A percentile compares a stretch with the other conserved stretches of the same genome.
Conservation (phyloP, 2,797 vertebrate species). For the Melanotaenia pygmaea region DNA sequence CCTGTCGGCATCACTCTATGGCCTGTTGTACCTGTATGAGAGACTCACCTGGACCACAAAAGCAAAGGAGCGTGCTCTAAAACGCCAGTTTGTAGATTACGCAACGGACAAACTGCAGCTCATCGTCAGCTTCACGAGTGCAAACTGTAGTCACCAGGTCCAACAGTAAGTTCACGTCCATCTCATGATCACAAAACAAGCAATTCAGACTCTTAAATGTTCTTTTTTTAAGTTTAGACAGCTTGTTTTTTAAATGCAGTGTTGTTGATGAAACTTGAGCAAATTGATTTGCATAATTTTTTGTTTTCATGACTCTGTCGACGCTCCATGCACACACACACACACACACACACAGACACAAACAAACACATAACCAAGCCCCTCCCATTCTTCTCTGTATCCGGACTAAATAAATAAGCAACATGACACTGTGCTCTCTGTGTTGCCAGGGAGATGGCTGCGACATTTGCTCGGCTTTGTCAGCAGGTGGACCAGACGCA, state of each 20-base stretch:
- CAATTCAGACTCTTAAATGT: background rate
- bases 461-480: conserved; percentile 83
- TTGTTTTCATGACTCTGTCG: background rate
- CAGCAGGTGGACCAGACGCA: conserved; percentile 92
- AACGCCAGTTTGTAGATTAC: conserved; percentile 96
- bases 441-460: conserved; percentile 89
- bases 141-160: conserved; percentile 97
- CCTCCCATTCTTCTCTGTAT: conserved; percentile 18
- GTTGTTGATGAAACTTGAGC: background rate
- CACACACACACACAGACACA: background rate
- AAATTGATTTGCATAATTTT: background rate
- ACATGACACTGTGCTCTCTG: conserved; percentile 51
- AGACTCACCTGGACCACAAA: conserved; percentile 94
- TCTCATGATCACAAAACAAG: background rate
- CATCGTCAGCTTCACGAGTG: conserved; percentile 94
- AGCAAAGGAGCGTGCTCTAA: conserved; percentile 93
- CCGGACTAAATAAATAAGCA: conserved; percentile 58
- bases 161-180: conserved; percentile 89
- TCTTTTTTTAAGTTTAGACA: background rate
- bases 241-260: background rate
- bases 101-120: conserved; percentile 94
- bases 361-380: background rate
- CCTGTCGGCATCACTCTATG: conserved; percentile 88
- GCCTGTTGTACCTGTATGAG: conserved; percentile 92
- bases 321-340: background rate